Evolutionary conservation across 2,888 invertebrate species (phyloP).

Genomic region (Dasypogon diadema): DNA sequence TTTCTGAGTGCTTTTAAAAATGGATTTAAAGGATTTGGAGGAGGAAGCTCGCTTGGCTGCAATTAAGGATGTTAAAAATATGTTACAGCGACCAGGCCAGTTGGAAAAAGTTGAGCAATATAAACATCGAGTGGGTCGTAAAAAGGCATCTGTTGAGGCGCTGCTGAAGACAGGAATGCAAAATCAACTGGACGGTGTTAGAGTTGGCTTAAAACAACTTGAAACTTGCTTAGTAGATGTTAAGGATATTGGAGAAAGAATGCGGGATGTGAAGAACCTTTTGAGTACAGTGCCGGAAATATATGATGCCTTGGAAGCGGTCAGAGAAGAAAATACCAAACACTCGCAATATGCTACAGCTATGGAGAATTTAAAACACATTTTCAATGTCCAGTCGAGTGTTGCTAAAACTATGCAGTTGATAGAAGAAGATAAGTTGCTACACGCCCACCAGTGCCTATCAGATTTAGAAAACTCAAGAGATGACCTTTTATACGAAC

Average conservation of each 20-base stretch:
- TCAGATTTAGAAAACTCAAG: slow-evolving; percentile 96
- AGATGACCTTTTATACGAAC: slow-evolving; percentile 93
- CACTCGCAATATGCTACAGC: slow-evolving; percentile 98
- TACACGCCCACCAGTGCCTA: slow-evolving; percentile 94
- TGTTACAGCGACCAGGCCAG: slow-evolving; percentile 95
- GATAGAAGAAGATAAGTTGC: slow-evolving; percentile 93
- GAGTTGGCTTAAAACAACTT: slow-evolving; percentile 91
- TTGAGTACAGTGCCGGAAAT: slow-evolving; percentile 84
- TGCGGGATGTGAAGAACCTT: slow-evolving; percentile 81
- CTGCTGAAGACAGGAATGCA: slow-evolving; percentile 96
- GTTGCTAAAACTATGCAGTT: slow-evolving; percentile 93
- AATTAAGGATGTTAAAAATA: slow-evolving; percentile 87
- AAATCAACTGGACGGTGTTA: slow-evolving; percentile 96
- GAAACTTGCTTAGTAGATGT: slow-evolving; percentile 89
- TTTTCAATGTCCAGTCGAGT: slow-evolving; percentile 97
- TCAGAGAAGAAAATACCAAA: slow-evolving; percentile 91
- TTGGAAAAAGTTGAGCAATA: slow-evolving; percentile 82
- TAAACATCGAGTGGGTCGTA: slow-evolving; percentile 66
- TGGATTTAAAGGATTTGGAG: slow-evolving; percentile 78
- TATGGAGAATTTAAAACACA: slow-evolving; percentile 97
- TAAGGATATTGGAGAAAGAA: slow-evolving; percentile 77
- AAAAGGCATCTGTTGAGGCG: slow-evolving; percentile 65
- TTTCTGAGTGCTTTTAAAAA: too few species aligned
- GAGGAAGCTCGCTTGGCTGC: slow-evolving; percentile 83
- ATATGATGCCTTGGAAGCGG: slow-evolving; percentile 83